Conservation (phyloP, 2,113 vertebrate species). For the Pteruthius melanotis region DNA sequence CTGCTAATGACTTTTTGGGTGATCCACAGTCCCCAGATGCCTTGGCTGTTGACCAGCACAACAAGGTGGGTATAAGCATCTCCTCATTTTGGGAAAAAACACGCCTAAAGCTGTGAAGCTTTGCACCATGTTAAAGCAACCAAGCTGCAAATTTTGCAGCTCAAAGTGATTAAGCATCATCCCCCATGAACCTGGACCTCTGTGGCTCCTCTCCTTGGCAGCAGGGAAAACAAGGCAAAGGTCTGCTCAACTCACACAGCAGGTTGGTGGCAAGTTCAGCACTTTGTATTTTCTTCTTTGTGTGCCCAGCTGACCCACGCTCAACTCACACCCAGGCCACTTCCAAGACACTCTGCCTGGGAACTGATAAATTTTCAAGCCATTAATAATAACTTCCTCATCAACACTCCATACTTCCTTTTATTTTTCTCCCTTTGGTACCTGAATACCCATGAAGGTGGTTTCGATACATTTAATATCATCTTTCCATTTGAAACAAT, state of each 20-base stretch:
- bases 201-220: neutral
- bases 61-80: neutral
- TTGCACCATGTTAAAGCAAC: fast-evolving
- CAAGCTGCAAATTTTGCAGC: neutral
- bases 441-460: neutral
- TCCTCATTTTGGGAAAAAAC: neutral
- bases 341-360: neutral
- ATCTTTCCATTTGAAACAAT: conserved; percentile 3
- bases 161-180: neutral
- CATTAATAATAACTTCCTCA: neutral
- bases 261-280: neutral
- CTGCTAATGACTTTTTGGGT: neutral
- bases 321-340: neutral
- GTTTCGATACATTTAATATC: neutral
- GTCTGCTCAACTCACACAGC: neutral
- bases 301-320: neutral
- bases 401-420: neutral
- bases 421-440: neutral
- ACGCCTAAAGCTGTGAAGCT: neutral
- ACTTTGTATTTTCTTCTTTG: too few species aligned
- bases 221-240: neutral
- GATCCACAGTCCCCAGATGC: too few species aligned
- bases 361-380: neutral
- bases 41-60: neutral
- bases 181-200: neutral